A percentile compares a stretch with the other conserved stretches of the same genome.
These are phyloP conservation scores for Volucella zonaria DNA, from an alignment of 2,888 invertebrate genomes.

Conservation along the genomic window DNA sequence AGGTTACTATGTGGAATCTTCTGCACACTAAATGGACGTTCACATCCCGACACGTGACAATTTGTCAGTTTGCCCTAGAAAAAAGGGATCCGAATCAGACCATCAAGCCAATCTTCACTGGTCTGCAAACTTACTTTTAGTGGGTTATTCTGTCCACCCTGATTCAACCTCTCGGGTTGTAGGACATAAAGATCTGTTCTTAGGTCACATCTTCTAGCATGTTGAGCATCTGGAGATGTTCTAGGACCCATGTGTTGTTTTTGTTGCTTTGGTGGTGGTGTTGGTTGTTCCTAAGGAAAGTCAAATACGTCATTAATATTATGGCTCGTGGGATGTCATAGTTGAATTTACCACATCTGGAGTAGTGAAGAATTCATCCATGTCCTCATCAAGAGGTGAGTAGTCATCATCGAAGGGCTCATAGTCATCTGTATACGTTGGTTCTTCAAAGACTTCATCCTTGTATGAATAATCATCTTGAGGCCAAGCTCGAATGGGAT, in stretches of 20 bases:
- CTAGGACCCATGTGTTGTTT: conserved; percentile 80
- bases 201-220: conserved; percentile 92
- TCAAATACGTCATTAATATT: background rate
- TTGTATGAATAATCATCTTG: conserved; percentile 81
- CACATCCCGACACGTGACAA: conserved; percentile 93
- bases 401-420: conserved; percentile 81
- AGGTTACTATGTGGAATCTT: conserved; percentile 95
- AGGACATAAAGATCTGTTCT: conserved; percentile 93
- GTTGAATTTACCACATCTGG: conserved; percentile 80
- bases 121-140: conserved; percentile 84
- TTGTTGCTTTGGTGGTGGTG: conserved; percentile 80
- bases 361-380: conserved; percentile 81
- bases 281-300: conserved; percentile 79
- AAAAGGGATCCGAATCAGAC: background rate
- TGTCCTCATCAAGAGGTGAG: conserved; percentile 80
- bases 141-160: conserved; percentile 90
- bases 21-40: conserved; percentile 95
- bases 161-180: conserved; percentile 91
- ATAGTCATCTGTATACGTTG: conserved; percentile 81
- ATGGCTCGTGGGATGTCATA: too few species aligned
- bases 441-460: conserved; percentile 80
- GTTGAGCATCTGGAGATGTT: conserved; percentile 84
- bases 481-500: conserved; percentile 80
- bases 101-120: background rate
- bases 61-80: conserved; percentile 90